These are phyloP conservation scores for Threskiornis aethiopicus DNA, from an alignment of 2,797 vertebrate genomes.

Conservation along the genomic window DNA sequence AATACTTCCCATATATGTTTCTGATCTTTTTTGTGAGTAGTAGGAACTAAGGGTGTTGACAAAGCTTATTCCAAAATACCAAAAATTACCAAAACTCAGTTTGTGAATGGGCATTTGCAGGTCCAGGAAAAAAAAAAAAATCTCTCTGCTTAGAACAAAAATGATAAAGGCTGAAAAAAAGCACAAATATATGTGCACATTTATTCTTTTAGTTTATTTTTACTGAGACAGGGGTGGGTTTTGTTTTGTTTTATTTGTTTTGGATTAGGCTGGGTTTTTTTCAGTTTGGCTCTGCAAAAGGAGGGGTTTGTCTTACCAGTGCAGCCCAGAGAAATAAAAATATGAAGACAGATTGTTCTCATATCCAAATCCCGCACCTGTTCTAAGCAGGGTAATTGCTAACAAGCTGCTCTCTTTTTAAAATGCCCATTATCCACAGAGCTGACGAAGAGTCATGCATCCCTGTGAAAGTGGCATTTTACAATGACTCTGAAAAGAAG, in stretches of 20 bases:
- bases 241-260: background rate
- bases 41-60: background rate
- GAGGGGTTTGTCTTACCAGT: background rate
- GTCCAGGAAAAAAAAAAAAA: background rate
- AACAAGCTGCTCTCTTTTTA: slow-evolving; percentile 32
- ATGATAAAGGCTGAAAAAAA: background rate
- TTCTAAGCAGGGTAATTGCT: slow-evolving; percentile 5
- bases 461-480: slow-evolving; percentile 6
- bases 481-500: background rate
- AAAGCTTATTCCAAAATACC: background rate
- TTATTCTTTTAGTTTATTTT: background rate
- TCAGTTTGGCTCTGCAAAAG: background rate
- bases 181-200: accelerated
- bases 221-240: background rate
- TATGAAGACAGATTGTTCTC: background rate
- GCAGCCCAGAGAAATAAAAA: background rate
- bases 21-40: background rate
- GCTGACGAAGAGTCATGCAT: background rate
- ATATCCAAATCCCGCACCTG: background rate
- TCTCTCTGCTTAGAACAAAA: background rate
- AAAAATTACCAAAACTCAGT: background rate
- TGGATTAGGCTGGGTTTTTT: background rate
- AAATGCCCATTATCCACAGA: slow-evolving; percentile 3
- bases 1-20: background rate
- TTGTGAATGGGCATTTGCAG: background rate